Evolutionary conservation across 2,888 invertebrate genomes (phyloP).

Genomic region (Cephus runcator): DNA sequence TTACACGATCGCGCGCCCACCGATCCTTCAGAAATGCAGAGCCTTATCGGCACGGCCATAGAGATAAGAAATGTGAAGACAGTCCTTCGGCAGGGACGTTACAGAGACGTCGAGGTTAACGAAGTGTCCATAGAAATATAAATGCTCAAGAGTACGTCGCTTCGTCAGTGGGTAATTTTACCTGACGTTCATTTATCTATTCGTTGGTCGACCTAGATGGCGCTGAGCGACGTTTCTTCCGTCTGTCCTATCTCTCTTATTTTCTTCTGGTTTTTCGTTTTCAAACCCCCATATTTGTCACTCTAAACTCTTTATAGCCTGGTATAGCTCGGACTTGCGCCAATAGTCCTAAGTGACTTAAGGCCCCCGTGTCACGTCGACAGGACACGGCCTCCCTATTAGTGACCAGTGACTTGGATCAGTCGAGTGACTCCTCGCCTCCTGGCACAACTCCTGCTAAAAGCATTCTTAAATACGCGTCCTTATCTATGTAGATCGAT

Average conservation of each 20-base stretch:
- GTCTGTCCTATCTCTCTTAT: not conserved
- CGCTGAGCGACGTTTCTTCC: not conserved
- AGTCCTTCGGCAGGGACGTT: not conserved
- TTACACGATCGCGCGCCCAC: not conserved
- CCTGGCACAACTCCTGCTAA: constrained; percentile 38
- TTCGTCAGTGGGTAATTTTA: not conserved
- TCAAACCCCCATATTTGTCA: constrained; percentile 9
- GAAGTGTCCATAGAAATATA: too few species aligned
- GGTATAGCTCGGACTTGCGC: not conserved
- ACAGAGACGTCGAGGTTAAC: too few species aligned
- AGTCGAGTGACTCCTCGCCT: constrained; percentile 12
- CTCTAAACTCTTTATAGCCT: constrained; percentile 14
- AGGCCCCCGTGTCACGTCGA: not conserved
- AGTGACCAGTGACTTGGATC: constrained; percentile 34
- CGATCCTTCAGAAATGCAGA: not conserved
- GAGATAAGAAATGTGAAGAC: not conserved
- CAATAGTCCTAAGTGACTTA: constrained; percentile 6
- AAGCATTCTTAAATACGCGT: constrained; percentile 59
- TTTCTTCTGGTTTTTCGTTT: not conserved
- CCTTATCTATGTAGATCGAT: constrained; percentile 58
- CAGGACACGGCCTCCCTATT: constrained; percentile 44
- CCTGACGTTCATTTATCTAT: not conserved
- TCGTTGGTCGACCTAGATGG: not conserved
- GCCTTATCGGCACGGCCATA: not conserved
- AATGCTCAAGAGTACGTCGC: not conserved